Evolutionary conservation across 2,113 vertebrate genomes (phyloP).

Genomic region (Pelobates fuscus): DNA sequence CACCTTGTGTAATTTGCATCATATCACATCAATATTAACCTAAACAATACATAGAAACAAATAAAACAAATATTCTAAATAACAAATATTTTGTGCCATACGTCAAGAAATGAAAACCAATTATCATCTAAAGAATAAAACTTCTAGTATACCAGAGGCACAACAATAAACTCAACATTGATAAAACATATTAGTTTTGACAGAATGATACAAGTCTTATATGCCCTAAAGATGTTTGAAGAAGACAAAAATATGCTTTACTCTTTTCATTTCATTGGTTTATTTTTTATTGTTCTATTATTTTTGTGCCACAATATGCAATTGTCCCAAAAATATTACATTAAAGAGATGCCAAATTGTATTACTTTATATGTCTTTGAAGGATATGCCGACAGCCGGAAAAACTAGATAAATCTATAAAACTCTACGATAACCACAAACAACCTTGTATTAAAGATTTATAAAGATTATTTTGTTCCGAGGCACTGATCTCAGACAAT

Average conservation of each 20-base stretch:
- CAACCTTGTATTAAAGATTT: conserved; percentile 54
- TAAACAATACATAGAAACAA: too few species aligned
- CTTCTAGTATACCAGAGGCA: too few species aligned
- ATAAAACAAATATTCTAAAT: too few species aligned
- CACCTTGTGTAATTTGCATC: too few species aligned
- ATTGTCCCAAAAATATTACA: conserved; percentile 53
- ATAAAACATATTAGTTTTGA: background rate
- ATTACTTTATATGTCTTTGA: conserved; percentile 40
- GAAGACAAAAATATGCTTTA: too few species aligned
- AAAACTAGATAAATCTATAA: conserved; percentile 29
- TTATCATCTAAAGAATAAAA: too few species aligned
- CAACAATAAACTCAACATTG: too few species aligned
- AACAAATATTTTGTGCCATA: too few species aligned
- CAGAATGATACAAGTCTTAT: too few species aligned
- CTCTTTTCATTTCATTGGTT: conserved; percentile 28
- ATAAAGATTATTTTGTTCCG: conserved; percentile 50
- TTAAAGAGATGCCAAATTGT: conserved; percentile 43
- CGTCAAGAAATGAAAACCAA: too few species aligned
- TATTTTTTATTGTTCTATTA: background rate
- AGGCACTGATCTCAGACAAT: conserved; percentile 46
- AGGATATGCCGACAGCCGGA: conserved; percentile 43
- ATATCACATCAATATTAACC: too few species aligned
- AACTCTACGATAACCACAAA: conserved; percentile 52
- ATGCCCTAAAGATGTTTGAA: background rate
- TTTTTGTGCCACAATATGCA: background rate